These are phyloP conservation scores for Melolontha melolontha DNA, from an alignment of 2,888 invertebrate genomes.

Conservation along the genomic window DNA sequence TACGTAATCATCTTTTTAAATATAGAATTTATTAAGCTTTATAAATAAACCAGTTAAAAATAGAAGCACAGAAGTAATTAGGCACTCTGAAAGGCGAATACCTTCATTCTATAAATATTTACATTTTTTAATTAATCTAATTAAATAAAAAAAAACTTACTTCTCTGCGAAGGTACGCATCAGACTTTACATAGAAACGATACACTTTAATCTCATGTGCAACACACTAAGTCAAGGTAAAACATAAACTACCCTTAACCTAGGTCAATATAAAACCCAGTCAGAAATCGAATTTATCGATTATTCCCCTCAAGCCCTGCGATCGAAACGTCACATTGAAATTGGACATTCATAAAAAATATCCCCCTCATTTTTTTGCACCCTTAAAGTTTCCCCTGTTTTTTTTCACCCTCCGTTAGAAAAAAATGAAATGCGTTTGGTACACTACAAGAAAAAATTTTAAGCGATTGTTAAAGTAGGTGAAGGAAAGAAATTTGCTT, in stretches of 20 bases:
- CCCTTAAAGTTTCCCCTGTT: conserved; percentile 59
- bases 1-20: too few species aligned
- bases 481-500: conserved; percentile 9
- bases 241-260: conserved; percentile 61
- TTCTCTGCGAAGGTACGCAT: too few species aligned
- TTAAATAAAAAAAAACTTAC: background rate
- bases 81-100: too few species aligned
- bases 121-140: too few species aligned
- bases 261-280: conserved; percentile 56
- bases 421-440: conserved; percentile 50
- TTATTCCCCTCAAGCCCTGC: conserved; percentile 58
- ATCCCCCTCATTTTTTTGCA: conserved; percentile 60
- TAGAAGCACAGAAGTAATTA: too few species aligned
- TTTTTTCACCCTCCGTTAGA: conserved; percentile 59
- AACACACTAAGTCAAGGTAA: conserved; percentile 59
- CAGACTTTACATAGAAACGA: background rate
- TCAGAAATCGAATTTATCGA: conserved; percentile 64
- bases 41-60: too few species aligned
- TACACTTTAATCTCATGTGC: conserved; percentile 15
- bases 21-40: too few species aligned
- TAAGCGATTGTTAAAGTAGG: conserved; percentile 13
- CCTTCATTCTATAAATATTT: background rate
- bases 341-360: conserved; percentile 64
- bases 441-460: conserved; percentile 44
- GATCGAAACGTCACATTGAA: conserved; percentile 63